Base-by-base conservation (phyloP, 2,113 vertebrate genomes). In the Merops nubicus region DNA sequence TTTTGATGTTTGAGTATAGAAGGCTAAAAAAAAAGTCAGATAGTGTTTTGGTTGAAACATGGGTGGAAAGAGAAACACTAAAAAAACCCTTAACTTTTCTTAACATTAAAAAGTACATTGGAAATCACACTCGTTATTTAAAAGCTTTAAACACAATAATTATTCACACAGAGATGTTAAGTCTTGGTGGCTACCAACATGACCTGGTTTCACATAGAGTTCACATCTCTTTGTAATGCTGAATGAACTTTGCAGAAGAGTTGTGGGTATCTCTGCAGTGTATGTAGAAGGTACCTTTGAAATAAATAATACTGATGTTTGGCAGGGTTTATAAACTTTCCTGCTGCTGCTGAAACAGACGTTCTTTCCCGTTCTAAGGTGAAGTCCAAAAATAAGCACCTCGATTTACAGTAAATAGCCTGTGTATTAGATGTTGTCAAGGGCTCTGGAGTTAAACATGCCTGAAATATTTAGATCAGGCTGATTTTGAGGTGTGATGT, bases 371-470 rank as follows among this genome's bases (percentile, higher is more conserved):
- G 42, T 90, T 88, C 72, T 90, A 84, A 95, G 72, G 79, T 92
- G 85, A 96, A 93, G 63, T 86, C 82, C 63, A 80, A 89, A 96
- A 95, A 80, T 92, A 92, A 93, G 31, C 82, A 75, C 48, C 43
- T 94, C 75, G 12, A 8, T 91, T 77, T 96, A 72, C 88, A 72
- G 91, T 88, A 92, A 96, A 94, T 77, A 92, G 89, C 64, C 77
- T 89, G 56, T 95, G 88, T 51, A 34, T 86, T 94, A 93, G 68
- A 36, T 89, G 64, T 89, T 94, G 62, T 96, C 82, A 84, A 94
- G 85, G 88, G 73, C 77, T 94, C 72, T 91, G 42, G 69, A 89
- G 80, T 89, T 94, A 92, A 95, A 96, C 69, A 89, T 86, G 80
- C 80, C 75, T 94, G 92, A 93, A 94, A 92, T 78, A 91, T 91